These are phyloP conservation scores for Petrolisthes manimaculis DNA, from an alignment of 2,888 invertebrate species.

Conservation along the genomic window DNA sequence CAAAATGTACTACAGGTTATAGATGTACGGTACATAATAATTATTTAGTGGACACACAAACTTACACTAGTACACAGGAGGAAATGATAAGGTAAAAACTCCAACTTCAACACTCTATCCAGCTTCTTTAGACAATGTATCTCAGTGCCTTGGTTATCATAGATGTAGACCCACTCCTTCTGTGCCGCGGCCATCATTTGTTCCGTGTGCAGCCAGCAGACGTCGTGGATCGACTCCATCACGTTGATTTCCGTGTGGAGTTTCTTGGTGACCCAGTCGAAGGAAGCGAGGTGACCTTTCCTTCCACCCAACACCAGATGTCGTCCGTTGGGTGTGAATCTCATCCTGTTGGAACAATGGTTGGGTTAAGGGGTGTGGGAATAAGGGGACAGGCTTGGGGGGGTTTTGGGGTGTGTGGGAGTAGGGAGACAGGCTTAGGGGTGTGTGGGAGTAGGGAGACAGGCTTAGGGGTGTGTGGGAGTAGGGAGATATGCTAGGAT, in stretches of 20 bases:
- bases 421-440: too few species aligned
- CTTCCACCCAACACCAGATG: slow-evolving; percentile 32
- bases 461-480: too few species aligned
- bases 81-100: slow-evolving; percentile 98
- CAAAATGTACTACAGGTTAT: not conserved
- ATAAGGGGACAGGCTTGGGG: too few species aligned
- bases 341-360: slow-evolving; percentile 1
- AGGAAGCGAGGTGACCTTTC: slow-evolving; percentile 68
- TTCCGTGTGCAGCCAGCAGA: slow-evolving; percentile 92
- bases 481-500: too few species aligned
- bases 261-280: slow-evolving; percentile 97
- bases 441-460: too few species aligned
- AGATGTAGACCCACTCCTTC: slow-evolving; percentile 95
- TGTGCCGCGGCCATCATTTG: slow-evolving; percentile 98
- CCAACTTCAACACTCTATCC: slow-evolving; percentile 83
- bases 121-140: slow-evolving; percentile 93
- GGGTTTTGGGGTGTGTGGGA: too few species aligned
- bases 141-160: slow-evolving; percentile 97
- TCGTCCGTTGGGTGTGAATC: slow-evolving; percentile 30
- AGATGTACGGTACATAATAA: not conserved
- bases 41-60: slow-evolving; percentile 65
- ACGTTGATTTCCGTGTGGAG: slow-evolving; percentile 96
- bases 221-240: slow-evolving; percentile 93
- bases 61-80: slow-evolving; percentile 86
- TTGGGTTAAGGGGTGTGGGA: not conserved